Evolutionary conservation across 2,888 invertebrate genomes (phyloP).

Genomic region (Griposia aprilina): DNA sequence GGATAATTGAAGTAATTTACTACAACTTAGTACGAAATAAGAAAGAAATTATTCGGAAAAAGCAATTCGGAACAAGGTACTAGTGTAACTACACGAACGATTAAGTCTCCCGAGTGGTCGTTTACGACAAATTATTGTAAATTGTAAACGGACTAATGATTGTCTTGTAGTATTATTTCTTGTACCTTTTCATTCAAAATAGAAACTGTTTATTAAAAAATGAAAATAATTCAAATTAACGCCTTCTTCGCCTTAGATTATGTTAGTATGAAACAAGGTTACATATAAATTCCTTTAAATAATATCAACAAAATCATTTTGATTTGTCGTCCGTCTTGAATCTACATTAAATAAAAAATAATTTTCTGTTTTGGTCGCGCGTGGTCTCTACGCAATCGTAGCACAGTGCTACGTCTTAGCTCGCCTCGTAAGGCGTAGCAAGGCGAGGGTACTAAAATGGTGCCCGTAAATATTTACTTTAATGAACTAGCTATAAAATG

Average conservation of each 20-base stretch:
- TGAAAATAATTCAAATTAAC: not conserved
- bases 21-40: slow-evolving; percentile 13
- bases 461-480: not conserved
- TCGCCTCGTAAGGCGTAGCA: not conserved
- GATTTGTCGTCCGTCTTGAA: not conserved
- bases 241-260: not conserved
- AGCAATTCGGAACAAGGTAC: slow-evolving; percentile 36
- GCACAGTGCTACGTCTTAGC: slow-evolving; percentile 40
- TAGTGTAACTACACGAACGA: slow-evolving; percentile 47
- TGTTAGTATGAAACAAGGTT: not conserved
- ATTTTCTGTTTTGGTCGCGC: not conserved
- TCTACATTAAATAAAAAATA: not conserved
- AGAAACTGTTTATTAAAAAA: not conserved
- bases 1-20: slow-evolving; percentile 20
- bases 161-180: slow-evolving; percentile 36
- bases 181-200: slow-evolving; percentile 10
- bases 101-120: slow-evolving; percentile 47
- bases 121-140: slow-evolving; percentile 51
- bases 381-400: slow-evolving; percentile 1
- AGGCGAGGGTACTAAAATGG: not conserved
- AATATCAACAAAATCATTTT: not conserved
- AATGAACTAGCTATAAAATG: not conserved
- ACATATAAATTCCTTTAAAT: not conserved
- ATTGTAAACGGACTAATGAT: slow-evolving; percentile 40
- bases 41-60: slow-evolving; percentile 46